A percentile compares a stretch with the other conserved stretches of the same genome.
Evolutionary conservation across 2,888 invertebrate species (phyloP).

Genomic region (Drosophila flavopinicola): DNA sequence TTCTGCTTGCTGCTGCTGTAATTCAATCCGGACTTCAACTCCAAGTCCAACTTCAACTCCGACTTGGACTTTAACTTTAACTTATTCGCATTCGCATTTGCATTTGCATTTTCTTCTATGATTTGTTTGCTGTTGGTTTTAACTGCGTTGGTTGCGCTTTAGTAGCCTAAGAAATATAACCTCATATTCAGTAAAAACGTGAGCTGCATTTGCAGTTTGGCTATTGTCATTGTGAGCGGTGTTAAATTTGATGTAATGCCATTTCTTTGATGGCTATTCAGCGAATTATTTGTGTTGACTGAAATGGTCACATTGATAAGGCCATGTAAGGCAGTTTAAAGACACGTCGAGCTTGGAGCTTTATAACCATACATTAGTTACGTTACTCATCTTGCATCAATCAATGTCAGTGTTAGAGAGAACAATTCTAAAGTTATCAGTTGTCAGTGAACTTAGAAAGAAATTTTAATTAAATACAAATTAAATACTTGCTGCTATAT

Average conservation of each 20-base stretch:
- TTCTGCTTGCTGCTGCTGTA: constrained; percentile 20
- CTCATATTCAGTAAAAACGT: constrained; percentile 46
- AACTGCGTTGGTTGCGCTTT: constrained; percentile 22
- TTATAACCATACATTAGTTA: constrained; percentile 1
- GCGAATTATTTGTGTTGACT: constrained; percentile 21
- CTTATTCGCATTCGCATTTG: constrained; percentile 34
- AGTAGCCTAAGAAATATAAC: constrained; percentile 46
- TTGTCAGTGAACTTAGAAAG: neutral
- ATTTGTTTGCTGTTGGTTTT: constrained; percentile 44
- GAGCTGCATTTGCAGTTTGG: constrained; percentile 38
- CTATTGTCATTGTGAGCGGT: constrained; percentile 24
- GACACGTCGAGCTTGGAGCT: neutral
- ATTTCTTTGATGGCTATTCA: constrained; percentile 10
- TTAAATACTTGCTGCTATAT: neutral
- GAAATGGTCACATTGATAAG: constrained; percentile 17
- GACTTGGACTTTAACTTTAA: constrained; percentile 22
- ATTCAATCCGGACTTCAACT: constrained; percentile 42
- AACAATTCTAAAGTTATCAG: neutral
- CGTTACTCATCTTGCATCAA: constrained; percentile 44
- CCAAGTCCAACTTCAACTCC: neutral
- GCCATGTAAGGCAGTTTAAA: neutral
- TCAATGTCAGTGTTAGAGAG: constrained; percentile 32
- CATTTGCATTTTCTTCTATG: constrained; percentile 35
- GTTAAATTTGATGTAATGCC: constrained; percentile 32
- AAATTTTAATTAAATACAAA: neutral